These are phyloP conservation scores for Drosophila saltans DNA, from an alignment of 1,140 invertebrate species.

Conservation along the genomic window DNA sequence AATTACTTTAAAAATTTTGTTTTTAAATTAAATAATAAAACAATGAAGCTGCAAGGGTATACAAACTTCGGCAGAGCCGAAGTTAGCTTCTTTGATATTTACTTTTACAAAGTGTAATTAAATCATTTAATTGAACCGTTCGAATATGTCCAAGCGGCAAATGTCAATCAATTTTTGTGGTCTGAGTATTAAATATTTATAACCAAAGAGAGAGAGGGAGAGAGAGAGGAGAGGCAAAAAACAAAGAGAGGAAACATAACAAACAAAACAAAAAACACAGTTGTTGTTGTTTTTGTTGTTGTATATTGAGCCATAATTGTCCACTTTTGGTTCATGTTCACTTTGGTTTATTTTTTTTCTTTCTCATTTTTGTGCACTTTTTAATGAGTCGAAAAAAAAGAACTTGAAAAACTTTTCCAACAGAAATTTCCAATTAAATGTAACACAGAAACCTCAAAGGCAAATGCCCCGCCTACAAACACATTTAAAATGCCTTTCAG, in stretches of 20 bases:
- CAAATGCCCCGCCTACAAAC: slow-evolving; percentile 58
- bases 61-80: no score
- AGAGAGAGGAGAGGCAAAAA: not conserved
- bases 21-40: no score
- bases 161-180: slow-evolving; percentile 68
- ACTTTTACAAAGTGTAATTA: slow-evolving; percentile 66
- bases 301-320: slow-evolving; percentile 30
- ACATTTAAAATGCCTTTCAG: no score
- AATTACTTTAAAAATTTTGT: no score
- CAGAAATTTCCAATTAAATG: slow-evolving; percentile 73
- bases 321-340: slow-evolving; percentile 5
- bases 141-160: slow-evolving; percentile 38
- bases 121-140: slow-evolving; percentile 54
- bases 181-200: slow-evolving; percentile 49
- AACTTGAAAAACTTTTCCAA: slow-evolving; percentile 50
- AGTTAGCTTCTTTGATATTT: no score
- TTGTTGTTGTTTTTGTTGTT: not conserved
- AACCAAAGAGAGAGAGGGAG: slow-evolving; percentile 8
- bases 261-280: not conserved
- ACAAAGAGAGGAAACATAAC: not conserved
- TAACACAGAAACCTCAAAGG: slow-evolving; percentile 71
- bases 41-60: no score
- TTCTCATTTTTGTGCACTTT: slow-evolving; percentile 50
- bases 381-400: slow-evolving; percentile 64
- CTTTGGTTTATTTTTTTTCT: not conserved